Evolutionary conservation across 2,113 vertebrate genomes (phyloP).

Genomic region (Lophochroa leadbeateri): DNA sequence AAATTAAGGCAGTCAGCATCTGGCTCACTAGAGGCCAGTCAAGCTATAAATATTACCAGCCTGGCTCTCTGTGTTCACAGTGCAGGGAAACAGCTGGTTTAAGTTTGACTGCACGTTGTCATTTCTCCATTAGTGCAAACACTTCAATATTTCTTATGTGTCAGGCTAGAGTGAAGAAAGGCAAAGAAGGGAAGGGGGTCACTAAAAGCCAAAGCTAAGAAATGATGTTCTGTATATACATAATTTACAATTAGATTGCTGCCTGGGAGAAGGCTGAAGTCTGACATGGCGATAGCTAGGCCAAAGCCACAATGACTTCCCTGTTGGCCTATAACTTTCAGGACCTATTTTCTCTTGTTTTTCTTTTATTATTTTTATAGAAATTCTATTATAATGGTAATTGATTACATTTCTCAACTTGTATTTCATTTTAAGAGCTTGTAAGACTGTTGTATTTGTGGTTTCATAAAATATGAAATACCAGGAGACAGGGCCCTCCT

Average conservation of each 20-base stretch:
- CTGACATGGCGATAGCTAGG: slow-evolving; percentile 12
- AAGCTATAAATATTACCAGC: slow-evolving; percentile 64
- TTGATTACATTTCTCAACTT: slow-evolving; percentile 37
- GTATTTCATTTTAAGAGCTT: slow-evolving; percentile 59
- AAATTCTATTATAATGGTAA: slow-evolving; percentile 32
- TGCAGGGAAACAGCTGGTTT: slow-evolving; percentile 70
- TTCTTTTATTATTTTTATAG: slow-evolving; percentile 52
- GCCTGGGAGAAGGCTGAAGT: slow-evolving; percentile 23
- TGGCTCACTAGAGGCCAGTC: slow-evolving; percentile 55
- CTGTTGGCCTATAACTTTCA: slow-evolving; percentile 49
- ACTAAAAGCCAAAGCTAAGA: slow-evolving; percentile 54
- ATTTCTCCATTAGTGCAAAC: slow-evolving; percentile 58
- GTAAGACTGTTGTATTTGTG: slow-evolving; percentile 16
- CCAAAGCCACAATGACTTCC: slow-evolving; percentile 42
- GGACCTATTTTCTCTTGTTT: slow-evolving; percentile 25
- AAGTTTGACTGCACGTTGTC: slow-evolving; percentile 66
- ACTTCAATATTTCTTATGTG: slow-evolving; percentile 55
- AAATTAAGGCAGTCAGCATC: slow-evolving; percentile 6
- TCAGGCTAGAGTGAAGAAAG: slow-evolving; percentile 65
- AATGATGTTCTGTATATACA: slow-evolving; percentile 31
- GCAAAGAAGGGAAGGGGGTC: slow-evolving; percentile 53
- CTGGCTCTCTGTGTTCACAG: slow-evolving; percentile 14
- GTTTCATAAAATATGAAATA: background rate
- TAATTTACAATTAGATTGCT: slow-evolving; percentile 29
- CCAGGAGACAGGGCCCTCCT: background rate